phyloP scores from a whole-genome alignment of 1,140 invertebrate species.

The Mercenaria mercenaria region DNA sequence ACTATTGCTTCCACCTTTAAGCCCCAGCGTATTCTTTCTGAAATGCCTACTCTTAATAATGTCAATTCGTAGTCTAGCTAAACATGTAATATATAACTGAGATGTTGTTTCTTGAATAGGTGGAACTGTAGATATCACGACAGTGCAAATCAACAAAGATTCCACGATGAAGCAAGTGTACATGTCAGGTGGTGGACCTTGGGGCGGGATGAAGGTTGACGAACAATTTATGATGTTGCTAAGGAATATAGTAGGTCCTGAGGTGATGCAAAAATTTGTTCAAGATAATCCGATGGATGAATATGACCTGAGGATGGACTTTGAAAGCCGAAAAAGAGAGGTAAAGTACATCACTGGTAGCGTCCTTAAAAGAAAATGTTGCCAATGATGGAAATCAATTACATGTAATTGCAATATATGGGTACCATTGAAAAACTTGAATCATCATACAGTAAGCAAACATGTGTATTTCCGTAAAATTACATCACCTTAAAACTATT shows the following conservation, averaged over 20 bases:
- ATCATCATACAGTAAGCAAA: too few relatives aligned
- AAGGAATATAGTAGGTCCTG: background rate
- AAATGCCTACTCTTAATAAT: too few relatives aligned
- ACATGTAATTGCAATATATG: too few relatives aligned
- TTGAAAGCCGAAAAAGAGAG: conserved; percentile 30
- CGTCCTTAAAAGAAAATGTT: too few relatives aligned
- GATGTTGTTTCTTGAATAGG: background rate
- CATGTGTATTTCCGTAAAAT: too few relatives aligned
- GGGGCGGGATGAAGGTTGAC: conserved; percentile 35
- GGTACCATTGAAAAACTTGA: too few relatives aligned
- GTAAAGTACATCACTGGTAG: background rate
- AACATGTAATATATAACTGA: too few relatives aligned
- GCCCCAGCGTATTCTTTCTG: too few relatives aligned
- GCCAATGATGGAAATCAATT: too few relatives aligned
- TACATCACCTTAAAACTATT: too few relatives aligned
- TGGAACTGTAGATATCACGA: conserved; percentile 51
- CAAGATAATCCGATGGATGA: conserved; percentile 25
- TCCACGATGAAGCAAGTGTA: conserved; percentile 39
- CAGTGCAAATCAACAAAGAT: conserved; percentile 10
- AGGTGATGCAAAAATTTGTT: background rate
- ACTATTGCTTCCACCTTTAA: too few relatives aligned
- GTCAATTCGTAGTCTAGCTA: too few relatives aligned
- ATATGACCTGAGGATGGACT: conserved; percentile 26
- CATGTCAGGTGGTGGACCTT: conserved; percentile 29
- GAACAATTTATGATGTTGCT: conserved; percentile 38